phyloP scores from a whole-genome alignment of 2,797 vertebrate species.

The Hoplostethus mediterraneus region DNA sequence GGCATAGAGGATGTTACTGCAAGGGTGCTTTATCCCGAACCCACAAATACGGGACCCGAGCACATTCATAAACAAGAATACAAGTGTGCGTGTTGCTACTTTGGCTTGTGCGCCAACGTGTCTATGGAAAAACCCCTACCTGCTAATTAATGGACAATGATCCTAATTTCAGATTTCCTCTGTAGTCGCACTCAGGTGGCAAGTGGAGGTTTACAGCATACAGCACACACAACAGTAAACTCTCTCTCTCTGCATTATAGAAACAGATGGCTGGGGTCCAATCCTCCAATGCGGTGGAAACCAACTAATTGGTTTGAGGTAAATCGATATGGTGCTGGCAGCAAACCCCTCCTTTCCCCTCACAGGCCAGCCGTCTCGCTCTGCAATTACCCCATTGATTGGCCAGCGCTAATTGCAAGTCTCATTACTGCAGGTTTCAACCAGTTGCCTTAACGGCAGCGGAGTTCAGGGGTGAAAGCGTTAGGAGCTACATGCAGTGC shows the following conservation, averaged over 20 bases:
- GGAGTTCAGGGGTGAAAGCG: slow-evolving; percentile 50
- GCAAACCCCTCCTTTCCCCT: slow-evolving; percentile 68
- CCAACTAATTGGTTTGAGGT: slow-evolving; percentile 84
- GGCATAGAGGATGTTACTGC: not conserved
- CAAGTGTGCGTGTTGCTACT: not conserved
- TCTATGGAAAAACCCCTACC: not conserved
- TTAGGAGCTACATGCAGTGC: not conserved
- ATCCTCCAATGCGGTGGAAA: slow-evolving; percentile 77
- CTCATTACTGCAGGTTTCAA: slow-evolving; percentile 78
- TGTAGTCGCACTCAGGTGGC: slow-evolving; percentile 28
- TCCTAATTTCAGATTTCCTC: slow-evolving; percentile 58
- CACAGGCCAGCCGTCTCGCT: slow-evolving; percentile 76
- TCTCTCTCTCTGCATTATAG: slow-evolving; percentile 45
- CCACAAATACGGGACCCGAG: not conserved
- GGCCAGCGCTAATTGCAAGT: slow-evolving; percentile 78
- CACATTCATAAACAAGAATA: not conserved
- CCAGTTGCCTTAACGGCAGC: slow-evolving; percentile 54
- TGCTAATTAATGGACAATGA: slow-evolving; percentile 29
- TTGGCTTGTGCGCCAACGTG: not conserved
- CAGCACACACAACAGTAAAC: slow-evolving; percentile 45
- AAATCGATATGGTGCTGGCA: slow-evolving; percentile 81
- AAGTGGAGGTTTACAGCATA: slow-evolving; percentile 29
- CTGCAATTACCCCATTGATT: slow-evolving; percentile 85
- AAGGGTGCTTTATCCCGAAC: too few species aligned
- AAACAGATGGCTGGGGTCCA: slow-evolving; percentile 82